Base-by-base conservation (phyloP, 2,113 vertebrate species). In the Theristicus caerulescens region DNA sequence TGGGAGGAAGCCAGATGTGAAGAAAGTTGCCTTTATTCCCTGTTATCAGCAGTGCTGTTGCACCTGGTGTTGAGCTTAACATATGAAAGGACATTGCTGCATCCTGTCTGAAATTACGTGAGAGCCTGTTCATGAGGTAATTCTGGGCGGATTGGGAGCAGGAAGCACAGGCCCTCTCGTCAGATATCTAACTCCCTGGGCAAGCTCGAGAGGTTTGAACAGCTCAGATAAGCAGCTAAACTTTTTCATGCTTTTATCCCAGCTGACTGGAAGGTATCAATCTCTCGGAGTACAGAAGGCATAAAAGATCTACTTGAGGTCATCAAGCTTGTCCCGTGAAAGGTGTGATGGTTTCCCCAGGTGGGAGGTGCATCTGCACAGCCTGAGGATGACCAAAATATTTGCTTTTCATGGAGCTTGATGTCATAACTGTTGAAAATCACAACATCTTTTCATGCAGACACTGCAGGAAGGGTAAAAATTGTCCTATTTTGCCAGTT, bases 1-100 rank as follows among this genome's bases (percentile, higher is more conserved):
- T 51, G 73, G 14, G 77, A 91, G 73, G 61, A 89, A 90, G 94
- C 69, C 77, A 95, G 32, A 42, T 11, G 24, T 20, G 46, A 89
- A 95, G 81, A 93, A 91, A 84, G 84, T 62, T 89, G 87, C 47
- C 57, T 95, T 95, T 94, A 58, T 93, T 91, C 76, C 27, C 42
- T 7, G 2, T 81, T 96, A 92, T 91, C 94, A 71, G 42, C 59
- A 62, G 59, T 34, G 47, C 59, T 67, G 51, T 32, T 85, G 78
- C 57, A 96, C 93, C 77, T 93, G 91, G 93, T 82, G 70, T 42
- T 38, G 77, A 91, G 73, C 70, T 84, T 47, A 44, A 27, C 14
- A 6, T 38, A 19, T 54, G 91, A 78, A 92, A 91, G 89, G 61
- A 26, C 3, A 0, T 8, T 27, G 32, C 73, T 51, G 36, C 24